These are phyloP conservation scores for Leucophenga montana DNA, from an alignment of 2,888 invertebrate genomes.

Conservation along the genomic window DNA sequence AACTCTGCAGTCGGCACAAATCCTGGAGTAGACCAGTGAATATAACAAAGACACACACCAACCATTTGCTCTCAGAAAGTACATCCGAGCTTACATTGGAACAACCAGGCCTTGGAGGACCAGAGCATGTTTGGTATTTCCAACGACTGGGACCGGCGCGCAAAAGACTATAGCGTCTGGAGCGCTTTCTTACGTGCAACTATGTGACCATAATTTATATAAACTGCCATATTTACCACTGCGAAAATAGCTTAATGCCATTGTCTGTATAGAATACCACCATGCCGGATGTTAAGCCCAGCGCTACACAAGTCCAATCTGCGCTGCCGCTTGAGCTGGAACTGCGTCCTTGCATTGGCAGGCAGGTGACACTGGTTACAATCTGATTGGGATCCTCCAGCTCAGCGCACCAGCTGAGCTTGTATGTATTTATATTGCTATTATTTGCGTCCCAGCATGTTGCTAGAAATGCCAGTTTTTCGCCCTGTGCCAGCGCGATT, in stretches of 20 bases:
- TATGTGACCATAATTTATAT: no score
- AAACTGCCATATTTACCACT: no score
- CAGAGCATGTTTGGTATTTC: no score
- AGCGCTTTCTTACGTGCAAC: no score
- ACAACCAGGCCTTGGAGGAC: no score
- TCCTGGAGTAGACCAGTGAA: no score
- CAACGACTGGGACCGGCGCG: no score
- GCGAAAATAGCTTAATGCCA: constrained; percentile 85
- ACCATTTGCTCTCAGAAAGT: no score
- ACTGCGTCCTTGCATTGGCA: constrained; percentile 73
- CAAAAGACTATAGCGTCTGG: no score
- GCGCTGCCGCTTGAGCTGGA: constrained; percentile 77
- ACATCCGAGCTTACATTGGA: no score
- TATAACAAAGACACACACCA: no score
- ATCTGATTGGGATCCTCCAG: constrained; percentile 75
- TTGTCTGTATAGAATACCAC: constrained; percentile 92
- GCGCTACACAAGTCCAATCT: constrained; percentile 94
- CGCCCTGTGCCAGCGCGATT: constrained; percentile 79
- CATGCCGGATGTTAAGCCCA: constrained; percentile 89
- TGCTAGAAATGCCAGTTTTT: constrained; percentile 79
- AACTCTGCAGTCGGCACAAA: no score
- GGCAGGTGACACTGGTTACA: constrained; percentile 73
- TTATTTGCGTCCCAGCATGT: constrained; percentile 76
- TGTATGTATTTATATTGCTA: constrained; percentile 73
- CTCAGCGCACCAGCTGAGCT: constrained; percentile 76